phyloP scores from a whole-genome alignment of 2,888 invertebrate species.

The Creontiades dilutus region DNA sequence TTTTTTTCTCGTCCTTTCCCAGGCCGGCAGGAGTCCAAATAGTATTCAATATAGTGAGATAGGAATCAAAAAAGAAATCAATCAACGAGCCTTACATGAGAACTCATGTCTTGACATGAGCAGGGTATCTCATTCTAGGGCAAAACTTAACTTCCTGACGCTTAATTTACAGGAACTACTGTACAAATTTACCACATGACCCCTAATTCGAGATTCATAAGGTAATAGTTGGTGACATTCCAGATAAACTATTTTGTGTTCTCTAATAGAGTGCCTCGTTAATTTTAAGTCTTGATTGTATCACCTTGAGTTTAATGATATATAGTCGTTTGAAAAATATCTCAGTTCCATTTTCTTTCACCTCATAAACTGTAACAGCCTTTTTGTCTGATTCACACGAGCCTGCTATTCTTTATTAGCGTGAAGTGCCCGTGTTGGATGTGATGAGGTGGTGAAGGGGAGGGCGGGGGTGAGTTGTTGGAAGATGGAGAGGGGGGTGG shows the following conservation, averaged over 20 bases:
- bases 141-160: neutral
- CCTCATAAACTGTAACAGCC: constrained; percentile 42
- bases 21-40: no score
- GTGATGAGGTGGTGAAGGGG: no score
- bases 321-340: neutral
- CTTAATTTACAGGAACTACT: neutral
- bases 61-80: no score
- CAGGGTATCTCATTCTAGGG: no score
- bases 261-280: neutral
- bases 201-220: neutral
- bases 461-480: neutral
- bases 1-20: no score
- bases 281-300: neutral
- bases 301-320: neutral
- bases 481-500: neutral
- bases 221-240: neutral
- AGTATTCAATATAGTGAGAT: no score
- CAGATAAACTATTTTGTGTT: neutral
- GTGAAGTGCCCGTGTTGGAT: neutral
- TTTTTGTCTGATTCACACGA: constrained; percentile 42
- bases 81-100: no score
- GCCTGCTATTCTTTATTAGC: constrained; percentile 35
- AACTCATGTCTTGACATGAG: no score
- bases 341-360: constrained; percentile 47
- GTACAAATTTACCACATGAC: no score